Evolutionary conservation across 2,113 vertebrate genomes (phyloP).

Genomic region (Pionites leucogaster): DNA sequence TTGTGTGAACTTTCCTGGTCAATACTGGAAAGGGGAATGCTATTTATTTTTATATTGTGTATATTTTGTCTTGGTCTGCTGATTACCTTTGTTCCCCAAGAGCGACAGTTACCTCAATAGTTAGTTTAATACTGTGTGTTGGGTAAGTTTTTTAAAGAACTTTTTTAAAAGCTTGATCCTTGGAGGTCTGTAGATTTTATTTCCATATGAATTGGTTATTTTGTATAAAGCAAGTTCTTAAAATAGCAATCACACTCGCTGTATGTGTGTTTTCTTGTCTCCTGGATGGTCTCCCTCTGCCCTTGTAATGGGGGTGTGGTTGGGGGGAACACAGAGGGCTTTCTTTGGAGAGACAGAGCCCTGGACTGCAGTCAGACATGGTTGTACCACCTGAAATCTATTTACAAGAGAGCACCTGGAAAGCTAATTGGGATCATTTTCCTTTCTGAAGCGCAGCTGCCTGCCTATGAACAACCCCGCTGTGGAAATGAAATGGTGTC

Average conservation of each 20-base stretch:
- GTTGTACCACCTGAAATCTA: background rate
- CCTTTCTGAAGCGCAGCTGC: background rate
- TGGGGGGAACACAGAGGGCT: background rate
- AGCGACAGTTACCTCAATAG: slow-evolving; percentile 84
- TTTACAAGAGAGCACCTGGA: slow-evolving; percentile 31
- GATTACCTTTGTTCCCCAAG: slow-evolving; percentile 75
- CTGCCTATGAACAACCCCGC: background rate
- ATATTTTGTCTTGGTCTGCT: slow-evolving; percentile 84
- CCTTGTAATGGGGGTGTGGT: background rate
- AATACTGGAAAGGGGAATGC: slow-evolving; percentile 77
- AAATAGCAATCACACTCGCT: slow-evolving; percentile 71
- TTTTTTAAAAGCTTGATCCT: slow-evolving; percentile 80
- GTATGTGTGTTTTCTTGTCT: slow-evolving; percentile 71
- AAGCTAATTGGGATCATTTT: background rate
- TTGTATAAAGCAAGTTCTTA: slow-evolving; percentile 86
- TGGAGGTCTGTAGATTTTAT: slow-evolving; percentile 84
- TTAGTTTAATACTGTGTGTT: slow-evolving; percentile 79
- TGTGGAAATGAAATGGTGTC: background rate
- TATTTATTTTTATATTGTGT: slow-evolving; percentile 87
- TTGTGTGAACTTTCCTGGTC: slow-evolving; percentile 73
- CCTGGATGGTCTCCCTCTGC: slow-evolving; percentile 11
- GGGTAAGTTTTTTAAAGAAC: slow-evolving; percentile 78
- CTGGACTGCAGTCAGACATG: background rate
- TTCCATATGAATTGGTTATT: slow-evolving; percentile 86
- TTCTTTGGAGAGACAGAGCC: background rate